A percentile compares a stretch with the other conserved stretches of the same genome.
Evolutionary conservation across 2,888 invertebrate species (phyloP).

Genomic region (Synergus umbraculus): DNA sequence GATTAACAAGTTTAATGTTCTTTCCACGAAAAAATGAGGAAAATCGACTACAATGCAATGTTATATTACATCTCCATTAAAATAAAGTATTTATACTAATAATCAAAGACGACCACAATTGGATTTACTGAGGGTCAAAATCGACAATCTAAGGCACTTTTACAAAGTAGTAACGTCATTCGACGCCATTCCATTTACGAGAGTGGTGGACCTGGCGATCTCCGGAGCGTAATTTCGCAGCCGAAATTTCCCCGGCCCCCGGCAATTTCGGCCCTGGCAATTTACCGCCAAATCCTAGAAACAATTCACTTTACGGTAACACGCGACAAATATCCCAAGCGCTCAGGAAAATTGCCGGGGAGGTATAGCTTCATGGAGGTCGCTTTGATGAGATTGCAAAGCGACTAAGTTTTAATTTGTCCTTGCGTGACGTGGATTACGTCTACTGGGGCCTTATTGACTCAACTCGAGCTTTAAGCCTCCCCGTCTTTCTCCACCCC

Average conservation of each 20-base stretch:
- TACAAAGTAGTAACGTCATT: constrained; percentile 41
- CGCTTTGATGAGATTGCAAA: constrained; percentile 71
- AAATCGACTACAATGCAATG: background rate
- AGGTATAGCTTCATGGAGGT: constrained; percentile 53
- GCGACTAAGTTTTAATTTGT: constrained; percentile 71
- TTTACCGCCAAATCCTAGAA: constrained; percentile 69
- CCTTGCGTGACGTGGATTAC: constrained; percentile 71
- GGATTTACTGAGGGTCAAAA: background rate
- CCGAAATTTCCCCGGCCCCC: constrained; percentile 53
- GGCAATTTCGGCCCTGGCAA: constrained; percentile 61
- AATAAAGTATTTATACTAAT: background rate
- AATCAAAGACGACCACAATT: background rate
- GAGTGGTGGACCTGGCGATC: constrained; percentile 53
- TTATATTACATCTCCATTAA: background rate
- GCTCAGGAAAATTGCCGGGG: constrained; percentile 67
- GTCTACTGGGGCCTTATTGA: constrained; percentile 67
- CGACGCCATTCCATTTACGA: constrained; percentile 59
- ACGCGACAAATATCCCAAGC: constrained; percentile 66
- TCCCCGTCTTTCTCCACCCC: constrained; percentile 30
- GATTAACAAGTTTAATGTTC: too few species aligned
- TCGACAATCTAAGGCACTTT: constrained; percentile 1
- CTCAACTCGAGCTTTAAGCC: constrained; percentile 53
- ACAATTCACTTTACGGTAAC: constrained; percentile 70
- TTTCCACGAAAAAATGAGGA: too few species aligned
- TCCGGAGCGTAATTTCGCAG: constrained; percentile 57